phyloP scores from a whole-genome alignment of 2,888 invertebrate genomes.

The Microctonus hyperodae region DNA sequence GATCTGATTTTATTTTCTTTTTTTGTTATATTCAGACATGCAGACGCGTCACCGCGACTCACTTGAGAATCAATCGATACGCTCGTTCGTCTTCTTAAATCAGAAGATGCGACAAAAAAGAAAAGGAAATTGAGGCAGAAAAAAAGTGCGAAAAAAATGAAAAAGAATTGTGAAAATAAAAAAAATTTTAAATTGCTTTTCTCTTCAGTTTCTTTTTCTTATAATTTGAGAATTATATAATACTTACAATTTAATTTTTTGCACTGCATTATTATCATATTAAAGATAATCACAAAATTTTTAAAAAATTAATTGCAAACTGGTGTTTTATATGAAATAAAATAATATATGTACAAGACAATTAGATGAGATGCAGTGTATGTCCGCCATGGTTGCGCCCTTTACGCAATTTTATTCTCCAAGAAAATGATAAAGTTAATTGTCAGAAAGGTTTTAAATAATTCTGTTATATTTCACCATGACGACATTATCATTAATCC shows the following conservation, averaged over 20 bases:
- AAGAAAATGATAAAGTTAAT: not conserved
- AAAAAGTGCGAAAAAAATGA: not conserved
- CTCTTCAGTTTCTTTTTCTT: too few species aligned
- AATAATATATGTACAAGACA: not conserved
- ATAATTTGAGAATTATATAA: too few species aligned
- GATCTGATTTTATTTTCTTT: not conserved
- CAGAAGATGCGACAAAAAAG: not conserved
- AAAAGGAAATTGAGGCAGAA: too few species aligned
- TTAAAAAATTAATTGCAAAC: too few species aligned
- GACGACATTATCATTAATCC: not conserved
- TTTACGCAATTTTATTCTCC: not conserved
- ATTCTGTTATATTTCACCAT: not conserved
- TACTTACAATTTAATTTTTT: too few species aligned
- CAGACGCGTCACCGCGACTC: slow-evolving; percentile 14
- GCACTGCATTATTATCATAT: too few species aligned
- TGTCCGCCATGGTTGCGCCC: slow-evolving; percentile 19
- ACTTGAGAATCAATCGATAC: slow-evolving; percentile 25
- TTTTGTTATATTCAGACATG: slow-evolving; percentile 12
- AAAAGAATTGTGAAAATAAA: not conserved
- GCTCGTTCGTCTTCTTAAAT: slow-evolving; percentile 23
- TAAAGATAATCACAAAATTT: too few species aligned
- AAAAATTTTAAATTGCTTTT: not conserved
- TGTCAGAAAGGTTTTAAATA: not conserved
- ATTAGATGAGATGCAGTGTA: slow-evolving; percentile 13
- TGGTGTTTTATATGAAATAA: too few species aligned